phyloP scores from a whole-genome alignment of 2,888 invertebrate species.

The Drosophila paracracens region DNA sequence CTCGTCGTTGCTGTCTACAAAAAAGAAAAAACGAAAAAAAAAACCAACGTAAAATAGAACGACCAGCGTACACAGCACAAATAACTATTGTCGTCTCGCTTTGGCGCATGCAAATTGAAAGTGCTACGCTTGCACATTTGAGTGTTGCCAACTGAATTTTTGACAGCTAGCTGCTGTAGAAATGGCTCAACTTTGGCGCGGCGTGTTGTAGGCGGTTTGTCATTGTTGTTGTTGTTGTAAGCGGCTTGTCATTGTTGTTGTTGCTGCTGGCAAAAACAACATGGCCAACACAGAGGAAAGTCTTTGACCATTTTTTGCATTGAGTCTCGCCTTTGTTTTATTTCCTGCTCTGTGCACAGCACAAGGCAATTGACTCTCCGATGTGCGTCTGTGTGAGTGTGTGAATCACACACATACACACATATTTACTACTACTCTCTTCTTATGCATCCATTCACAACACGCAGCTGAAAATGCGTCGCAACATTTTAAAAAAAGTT shows the following conservation, averaged over 20 bases:
- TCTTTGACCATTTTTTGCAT: constrained; percentile 43
- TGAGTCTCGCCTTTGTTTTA: constrained; percentile 43
- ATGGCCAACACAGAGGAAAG: constrained; percentile 42
- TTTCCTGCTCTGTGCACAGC: constrained; percentile 45
- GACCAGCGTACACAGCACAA: constrained; percentile 33
- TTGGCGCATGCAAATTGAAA: constrained; percentile 40
- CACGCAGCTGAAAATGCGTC: constrained; percentile 43
- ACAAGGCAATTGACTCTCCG: constrained; percentile 14
- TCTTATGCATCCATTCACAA: constrained; percentile 48
- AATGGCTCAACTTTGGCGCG: constrained; percentile 64
- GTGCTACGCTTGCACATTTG: constrained; percentile 17
- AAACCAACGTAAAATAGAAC: constrained; percentile 14
- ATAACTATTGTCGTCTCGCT: constrained; percentile 48
- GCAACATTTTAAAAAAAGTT: constrained; percentile 39
- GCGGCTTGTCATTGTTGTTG: constrained; percentile 22
- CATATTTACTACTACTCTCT: constrained; percentile 11
- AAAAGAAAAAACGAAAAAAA: constrained; percentile 3
- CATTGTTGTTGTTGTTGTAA: constrained; percentile 44
- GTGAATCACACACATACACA: constrained; percentile 31
- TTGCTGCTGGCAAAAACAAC: constrained; percentile 37
- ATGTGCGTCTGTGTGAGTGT: constrained; percentile 3
- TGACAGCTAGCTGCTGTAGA: constrained; percentile 29
- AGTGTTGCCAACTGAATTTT: constrained; percentile 73
- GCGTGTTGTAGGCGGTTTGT: constrained; percentile 47
- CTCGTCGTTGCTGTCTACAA: constrained; percentile 39